phyloP scores from a whole-genome alignment of 2,888 invertebrate species.

The Apamea sordens region DNA sequence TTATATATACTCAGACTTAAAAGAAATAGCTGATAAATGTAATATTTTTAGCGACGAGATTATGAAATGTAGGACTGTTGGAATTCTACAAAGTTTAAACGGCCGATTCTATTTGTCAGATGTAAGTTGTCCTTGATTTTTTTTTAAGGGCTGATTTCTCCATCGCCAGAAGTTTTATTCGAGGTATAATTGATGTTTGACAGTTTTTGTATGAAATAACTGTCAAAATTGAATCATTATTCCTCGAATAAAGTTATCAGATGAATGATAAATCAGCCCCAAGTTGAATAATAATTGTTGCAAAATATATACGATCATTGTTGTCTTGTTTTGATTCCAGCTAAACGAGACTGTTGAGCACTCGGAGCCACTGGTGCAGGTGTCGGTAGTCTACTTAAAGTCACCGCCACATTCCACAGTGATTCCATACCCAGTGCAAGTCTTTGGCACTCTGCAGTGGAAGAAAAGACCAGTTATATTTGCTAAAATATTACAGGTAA shows the following conservation, averaged over 20 bases:
- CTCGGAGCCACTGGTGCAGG: conserved; percentile 66
- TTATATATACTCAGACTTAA: conserved; percentile 73
- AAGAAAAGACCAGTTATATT: conserved; percentile 79
- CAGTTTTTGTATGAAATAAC: too few relatives aligned
- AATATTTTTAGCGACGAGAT: conserved; percentile 65
- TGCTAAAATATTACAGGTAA: conserved; percentile 81
- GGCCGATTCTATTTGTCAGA: conserved; percentile 79
- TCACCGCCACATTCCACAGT: conserved; percentile 71
- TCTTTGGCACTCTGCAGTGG: conserved; percentile 84
- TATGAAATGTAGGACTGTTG: conserved; percentile 79
- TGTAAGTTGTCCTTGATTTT: conserved; percentile 70
- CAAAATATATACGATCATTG: background rate
- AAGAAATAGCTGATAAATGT: conserved; percentile 70
- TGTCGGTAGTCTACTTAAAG: conserved; percentile 78
- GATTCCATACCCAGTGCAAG: conserved; percentile 80
- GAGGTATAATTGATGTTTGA: too few relatives aligned
- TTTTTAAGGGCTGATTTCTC: background rate
- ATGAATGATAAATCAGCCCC: too few relatives aligned
- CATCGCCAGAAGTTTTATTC: too few relatives aligned
- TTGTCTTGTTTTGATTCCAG: conserved; percentile 67
- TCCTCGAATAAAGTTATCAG: too few relatives aligned
- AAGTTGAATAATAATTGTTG: background rate
- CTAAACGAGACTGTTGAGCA: conserved; percentile 65
- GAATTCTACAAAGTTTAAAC: conserved; percentile 78
- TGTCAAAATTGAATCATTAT: too few relatives aligned